phyloP scores from a whole-genome alignment of 2,888 invertebrate species.

The Xylota segnis region DNA sequence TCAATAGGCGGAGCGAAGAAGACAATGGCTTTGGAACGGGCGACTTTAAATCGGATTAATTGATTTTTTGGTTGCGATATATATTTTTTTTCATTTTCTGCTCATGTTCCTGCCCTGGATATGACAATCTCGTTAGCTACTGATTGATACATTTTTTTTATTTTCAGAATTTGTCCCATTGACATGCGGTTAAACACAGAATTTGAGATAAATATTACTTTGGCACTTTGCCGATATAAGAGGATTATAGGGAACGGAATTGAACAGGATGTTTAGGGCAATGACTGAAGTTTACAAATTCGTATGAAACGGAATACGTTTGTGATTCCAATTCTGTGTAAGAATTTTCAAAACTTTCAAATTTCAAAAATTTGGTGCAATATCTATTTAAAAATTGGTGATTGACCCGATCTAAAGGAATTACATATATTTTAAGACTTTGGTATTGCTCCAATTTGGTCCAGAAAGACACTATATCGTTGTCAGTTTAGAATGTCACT shows the following conservation, averaged over 20 bases:
- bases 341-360: no score
- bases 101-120: slow-evolving; percentile 2
- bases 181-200: neutral
- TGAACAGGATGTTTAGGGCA: slow-evolving; percentile 28
- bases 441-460: no score
- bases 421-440: no score
- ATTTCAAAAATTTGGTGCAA: no score
- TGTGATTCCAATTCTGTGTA: no score
- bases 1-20: slow-evolving; percentile 2
- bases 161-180: slow-evolving; percentile 1
- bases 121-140: slow-evolving; percentile 56
- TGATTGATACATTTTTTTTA: slow-evolving; percentile 26
- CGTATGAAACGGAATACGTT: no score
- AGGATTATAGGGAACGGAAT: slow-evolving; percentile 42
- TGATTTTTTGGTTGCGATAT: slow-evolving; percentile 41
- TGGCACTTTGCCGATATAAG: slow-evolving; percentile 25
- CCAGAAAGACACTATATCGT: no score
- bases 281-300: slow-evolving; percentile 15
- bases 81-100: slow-evolving; percentile 6
- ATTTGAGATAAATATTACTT: slow-evolving; percentile 7
- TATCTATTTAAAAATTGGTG: no score
- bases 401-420: no score
- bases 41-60: slow-evolving; percentile 58
- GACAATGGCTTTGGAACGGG: slow-evolving; percentile 48
- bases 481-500: no score